Evolutionary conservation across 2,888 invertebrate genomes (phyloP).

Genomic region (Brenthis ino): DNA sequence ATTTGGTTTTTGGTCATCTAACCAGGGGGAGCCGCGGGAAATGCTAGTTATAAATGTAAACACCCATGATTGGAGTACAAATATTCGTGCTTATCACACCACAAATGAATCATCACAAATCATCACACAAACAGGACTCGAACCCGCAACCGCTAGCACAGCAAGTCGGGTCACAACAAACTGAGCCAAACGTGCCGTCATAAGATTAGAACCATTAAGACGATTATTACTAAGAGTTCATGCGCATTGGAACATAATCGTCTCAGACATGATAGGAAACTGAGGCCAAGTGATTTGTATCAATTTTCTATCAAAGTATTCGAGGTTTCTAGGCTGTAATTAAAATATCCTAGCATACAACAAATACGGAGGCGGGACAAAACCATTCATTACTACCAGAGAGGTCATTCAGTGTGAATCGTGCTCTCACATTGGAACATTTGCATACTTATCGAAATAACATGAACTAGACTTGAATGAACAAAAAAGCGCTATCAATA

Average conservation of each 20-base stretch:
- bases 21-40: too few species aligned
- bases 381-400: slow-evolving; percentile 47
- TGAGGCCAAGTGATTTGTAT: background rate
- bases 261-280: background rate
- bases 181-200: too few species aligned
- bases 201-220: too few species aligned
- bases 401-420: slow-evolving; percentile 17
- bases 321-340: slow-evolving; percentile 49
- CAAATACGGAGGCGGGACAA: slow-evolving; percentile 46
- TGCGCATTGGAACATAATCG: background rate
- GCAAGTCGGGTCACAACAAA: too few species aligned
- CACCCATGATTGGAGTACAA: too few species aligned
- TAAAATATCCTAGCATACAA: slow-evolving; percentile 36
- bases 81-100: too few species aligned
- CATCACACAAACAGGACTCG: too few species aligned
- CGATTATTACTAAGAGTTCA: background rate
- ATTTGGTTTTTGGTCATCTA: too few species aligned
- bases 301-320: slow-evolving; percentile 14
- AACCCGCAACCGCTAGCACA: too few species aligned
- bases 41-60: too few species aligned
- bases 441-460: slow-evolving; percentile 29
- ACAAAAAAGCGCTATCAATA: slow-evolving; percentile 20
- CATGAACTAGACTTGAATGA: slow-evolving; percentile 6
- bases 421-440: slow-evolving; percentile 26
- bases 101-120: too few species aligned